Evolutionary conservation across 2,113 vertebrate species (phyloP), one percentile per base, ranked within the genome.

Genomic region (Morone saxatilis): DNA sequence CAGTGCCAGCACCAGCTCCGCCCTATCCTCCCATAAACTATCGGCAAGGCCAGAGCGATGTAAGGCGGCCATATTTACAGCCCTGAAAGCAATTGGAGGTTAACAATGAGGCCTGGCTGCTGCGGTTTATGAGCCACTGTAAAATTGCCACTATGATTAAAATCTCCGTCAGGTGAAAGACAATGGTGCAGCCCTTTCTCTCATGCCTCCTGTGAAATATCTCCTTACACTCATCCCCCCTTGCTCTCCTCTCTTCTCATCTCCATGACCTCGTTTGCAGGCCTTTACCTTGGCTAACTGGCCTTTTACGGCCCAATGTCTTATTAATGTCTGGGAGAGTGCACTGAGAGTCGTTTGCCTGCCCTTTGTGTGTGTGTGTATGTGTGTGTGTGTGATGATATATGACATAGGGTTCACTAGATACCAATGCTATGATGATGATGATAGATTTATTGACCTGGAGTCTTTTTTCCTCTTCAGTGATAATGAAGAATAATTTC

Each of bases 131-230:
- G 89, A 90, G 85, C 71, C 20, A 70, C 83, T 56, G 81, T 93
- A 91, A 94, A 92, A 89, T 91, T 90, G 83, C 88, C 89, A 90
- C 78, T 36, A 90, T 94, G 93, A 95, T 96, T 94, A 93, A 95
- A 95, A 92, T 91, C 92, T 89, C 80, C 43, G 74, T 82, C 80
- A 81, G 88, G 87, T 92, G 69, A 88, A 85, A 87, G 88, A 85
- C 85, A 93, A 87, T 79, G 65, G 86, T 72, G 88, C 78, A 78
- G 63, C 76, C 74, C 79, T 80, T 81, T 80, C 76, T 50, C 73
- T 76, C 60, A 63, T 40, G 48, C 59, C 56, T 60, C 22, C 19
- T 7, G 66, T 88, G 70, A 91, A 86, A 54, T 83, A 85, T 81
- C 50, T 70, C 53, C 48, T 13, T 10, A 1, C 56, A 31, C 43